phyloP scores from a whole-genome alignment of 2,888 invertebrate species.

The Merodon equestris region DNA sequence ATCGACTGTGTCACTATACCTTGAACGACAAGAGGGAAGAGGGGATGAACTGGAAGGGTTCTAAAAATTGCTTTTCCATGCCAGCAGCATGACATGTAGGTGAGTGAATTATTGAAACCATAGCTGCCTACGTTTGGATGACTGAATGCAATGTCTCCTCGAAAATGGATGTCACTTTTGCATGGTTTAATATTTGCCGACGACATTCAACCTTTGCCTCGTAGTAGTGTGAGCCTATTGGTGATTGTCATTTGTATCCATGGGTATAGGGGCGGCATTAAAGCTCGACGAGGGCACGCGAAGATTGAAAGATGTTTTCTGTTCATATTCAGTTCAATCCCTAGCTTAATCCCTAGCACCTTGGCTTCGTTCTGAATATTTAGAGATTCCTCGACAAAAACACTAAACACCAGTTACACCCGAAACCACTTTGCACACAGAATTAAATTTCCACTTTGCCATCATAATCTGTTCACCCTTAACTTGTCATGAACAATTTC shows the following conservation, averaged over 20 bases:
- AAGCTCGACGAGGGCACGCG: no score
- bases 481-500: slow-evolving; percentile 66
- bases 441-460: slow-evolving; percentile 63
- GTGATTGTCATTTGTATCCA: no score
- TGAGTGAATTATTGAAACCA: slow-evolving; percentile 1
- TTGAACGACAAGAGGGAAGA: neutral
- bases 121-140: slow-evolving; percentile 6
- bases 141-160: slow-evolving; percentile 19
- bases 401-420: slow-evolving; percentile 29
- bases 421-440: slow-evolving; percentile 54
- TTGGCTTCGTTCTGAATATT: neutral
- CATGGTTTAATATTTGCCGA: slow-evolving; percentile 61
- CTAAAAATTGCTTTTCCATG: slow-evolving; percentile 52
- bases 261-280: no score
- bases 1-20: slow-evolving; percentile 34
- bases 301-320: no score
- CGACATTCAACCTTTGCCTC: slow-evolving; percentile 18
- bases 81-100: slow-evolving; percentile 7
- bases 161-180: slow-evolving; percentile 65
- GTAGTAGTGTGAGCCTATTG: slow-evolving; percentile 2
- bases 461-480: slow-evolving; percentile 61
- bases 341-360: neutral
- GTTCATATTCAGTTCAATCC: no score
- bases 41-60: slow-evolving; percentile 2
- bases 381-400: neutral